Evolutionary conservation across 1,140 invertebrate genomes (phyloP).

Genomic region (Drosophila repleta): DNA sequence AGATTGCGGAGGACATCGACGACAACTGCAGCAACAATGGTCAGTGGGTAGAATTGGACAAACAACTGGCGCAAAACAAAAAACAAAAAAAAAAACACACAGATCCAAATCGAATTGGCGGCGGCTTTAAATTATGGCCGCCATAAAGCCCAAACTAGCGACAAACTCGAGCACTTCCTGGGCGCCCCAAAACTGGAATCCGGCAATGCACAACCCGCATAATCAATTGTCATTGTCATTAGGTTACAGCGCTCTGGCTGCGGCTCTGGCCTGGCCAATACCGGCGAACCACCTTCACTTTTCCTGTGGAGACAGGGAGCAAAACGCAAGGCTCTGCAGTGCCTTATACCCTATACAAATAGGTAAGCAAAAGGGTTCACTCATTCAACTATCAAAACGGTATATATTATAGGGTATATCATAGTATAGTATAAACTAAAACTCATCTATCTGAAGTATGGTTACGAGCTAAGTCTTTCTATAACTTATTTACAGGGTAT

Average conservation of each 20-base stretch:
- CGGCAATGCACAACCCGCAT: constrained; percentile 35
- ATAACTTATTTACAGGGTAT: not conserved
- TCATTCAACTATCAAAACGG: too few species aligned
- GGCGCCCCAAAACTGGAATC: constrained; percentile 44
- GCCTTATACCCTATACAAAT: constrained; percentile 19
- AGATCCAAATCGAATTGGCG: constrained; percentile 60
- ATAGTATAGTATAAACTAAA: not conserved
- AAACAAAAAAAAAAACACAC: constrained; percentile 2
- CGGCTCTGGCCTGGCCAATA: constrained; percentile 45
- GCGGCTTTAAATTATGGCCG: constrained; percentile 64
- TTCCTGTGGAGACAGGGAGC: constrained; percentile 18
- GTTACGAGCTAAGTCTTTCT: not conserved
- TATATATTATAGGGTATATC: not conserved
- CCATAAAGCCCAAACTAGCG: constrained; percentile 50
- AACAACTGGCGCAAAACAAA: constrained; percentile 36
- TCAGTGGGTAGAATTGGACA: constrained; percentile 66
- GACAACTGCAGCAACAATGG: constrained; percentile 52
- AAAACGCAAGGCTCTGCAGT: constrained; percentile 9
- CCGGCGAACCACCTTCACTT: constrained; percentile 64
- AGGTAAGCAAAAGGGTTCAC: not conserved
- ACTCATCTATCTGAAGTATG: too few species aligned
- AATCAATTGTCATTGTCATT: constrained; percentile 75
- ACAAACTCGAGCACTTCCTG: constrained; percentile 66
- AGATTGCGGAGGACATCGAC: constrained; percentile 41
- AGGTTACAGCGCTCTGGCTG: constrained; percentile 45